Evolutionary conservation across 2,797 vertebrate species (phyloP), one percentile per base, ranked within the genome.

Genomic region (Arnoldichthys spilopterus): DNA sequence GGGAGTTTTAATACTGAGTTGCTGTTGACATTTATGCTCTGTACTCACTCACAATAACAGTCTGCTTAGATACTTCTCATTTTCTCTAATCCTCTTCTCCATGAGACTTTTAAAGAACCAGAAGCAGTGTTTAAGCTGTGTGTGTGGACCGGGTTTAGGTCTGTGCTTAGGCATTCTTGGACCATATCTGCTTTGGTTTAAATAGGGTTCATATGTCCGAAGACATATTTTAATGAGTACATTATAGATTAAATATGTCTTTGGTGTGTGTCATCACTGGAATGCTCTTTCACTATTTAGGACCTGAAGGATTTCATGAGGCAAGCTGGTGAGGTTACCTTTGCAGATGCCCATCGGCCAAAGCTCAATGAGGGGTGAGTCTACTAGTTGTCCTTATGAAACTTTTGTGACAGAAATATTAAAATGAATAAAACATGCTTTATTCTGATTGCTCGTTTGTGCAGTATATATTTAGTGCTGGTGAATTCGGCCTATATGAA

Each of bases 281-380:
- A 18, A 59, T 70, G 49, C 28, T 78, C 47, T 26, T 82, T 72
- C 67, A 43, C 62, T 87, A 79, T 94, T 88, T 97, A 98, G 97
- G 97, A 98, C 91, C 93, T 98, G 90, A 98, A 99, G 95, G 97
- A 99, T 95, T 98, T 98, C 94, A 98, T 99, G 97, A 97, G 97
- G 89, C 97, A 98, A 94, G 97, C 97, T 86, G 97, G 97, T 86
- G 97, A 99, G 91, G 97, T 99, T 92, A 99, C 97, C 81, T 98
- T 98, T 93, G 97, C 97, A 76, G 97, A 98, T 84, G 97, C 97
- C 89, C 97, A 99, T 80, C 94, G 97, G 16, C 97, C 96, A 85
- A 97, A 98, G 77, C 92, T 98, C 90, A 98, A 98, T 87, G 96
- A 98, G 95, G 97, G 97, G 97, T 98, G 88, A 93, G 20, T 2